phyloP scores from a whole-genome alignment of 2,888 invertebrate genomes.

The Sarcophaga caerulescens region DNA sequence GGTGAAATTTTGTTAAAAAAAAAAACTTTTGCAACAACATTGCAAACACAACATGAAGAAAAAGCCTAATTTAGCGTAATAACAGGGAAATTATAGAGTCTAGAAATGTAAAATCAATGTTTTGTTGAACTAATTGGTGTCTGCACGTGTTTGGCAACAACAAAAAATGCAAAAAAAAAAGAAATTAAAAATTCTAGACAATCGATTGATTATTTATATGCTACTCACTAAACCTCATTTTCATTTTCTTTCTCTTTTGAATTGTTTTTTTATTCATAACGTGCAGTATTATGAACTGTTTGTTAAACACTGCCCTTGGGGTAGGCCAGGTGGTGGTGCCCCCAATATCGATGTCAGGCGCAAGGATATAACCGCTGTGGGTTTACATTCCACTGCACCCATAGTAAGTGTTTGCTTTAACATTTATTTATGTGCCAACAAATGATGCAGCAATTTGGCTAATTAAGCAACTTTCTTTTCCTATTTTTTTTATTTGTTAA shows the following conservation, averaged over 20 bases:
- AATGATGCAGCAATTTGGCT: constrained; percentile 9
- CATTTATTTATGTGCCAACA: no score
- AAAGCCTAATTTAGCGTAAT: background rate
- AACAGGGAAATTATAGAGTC: constrained; percentile 21
- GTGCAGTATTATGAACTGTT: constrained; percentile 84
- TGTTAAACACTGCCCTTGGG: constrained; percentile 90
- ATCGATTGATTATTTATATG: background rate
- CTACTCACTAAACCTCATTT: background rate
- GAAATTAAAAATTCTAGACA: constrained; percentile 5
- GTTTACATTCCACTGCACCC: constrained; percentile 85
- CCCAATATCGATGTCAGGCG: constrained; percentile 86
- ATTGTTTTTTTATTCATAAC: constrained; percentile 18
- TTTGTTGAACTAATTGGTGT: constrained; percentile 39
- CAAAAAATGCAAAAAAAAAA: constrained; percentile 12
- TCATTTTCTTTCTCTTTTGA: background rate
- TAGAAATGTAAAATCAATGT: constrained; percentile 42
- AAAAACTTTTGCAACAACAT: constrained; percentile 41
- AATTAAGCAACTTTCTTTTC: constrained; percentile 11
- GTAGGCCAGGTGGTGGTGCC: constrained; percentile 88
- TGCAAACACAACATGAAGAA: background rate
- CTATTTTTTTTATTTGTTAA: constrained; percentile 47
- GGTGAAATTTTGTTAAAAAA: constrained; percentile 21
- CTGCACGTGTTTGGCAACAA: constrained; percentile 53
- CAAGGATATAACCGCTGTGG: constrained; percentile 86
- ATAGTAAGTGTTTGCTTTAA: constrained; percentile 79